A percentile compares a stretch with the other conserved stretches of the same genome.
Evolutionary conservation across 2,797 vertebrate genomes (phyloP).

Genomic region (Sebastes taczanowskii): DNA sequence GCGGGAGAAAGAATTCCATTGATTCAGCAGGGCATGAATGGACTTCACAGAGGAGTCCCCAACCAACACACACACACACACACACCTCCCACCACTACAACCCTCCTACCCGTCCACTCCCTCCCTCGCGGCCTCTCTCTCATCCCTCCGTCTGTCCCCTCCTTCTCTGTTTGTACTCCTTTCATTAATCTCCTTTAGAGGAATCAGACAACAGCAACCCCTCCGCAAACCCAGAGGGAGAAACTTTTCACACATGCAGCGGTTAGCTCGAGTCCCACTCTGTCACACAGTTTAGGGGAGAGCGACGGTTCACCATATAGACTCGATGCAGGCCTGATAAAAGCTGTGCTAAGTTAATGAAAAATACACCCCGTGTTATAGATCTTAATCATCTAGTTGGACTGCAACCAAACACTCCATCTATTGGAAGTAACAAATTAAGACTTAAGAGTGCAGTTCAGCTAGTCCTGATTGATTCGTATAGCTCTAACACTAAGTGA

Average conservation of each 20-base stretch:
- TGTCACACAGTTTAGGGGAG: conserved; percentile 20
- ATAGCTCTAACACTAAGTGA: background rate
- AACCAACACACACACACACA: conserved; percentile 13
- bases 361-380: background rate
- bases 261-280: conserved; percentile 8
- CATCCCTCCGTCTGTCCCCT: conserved; percentile 66
- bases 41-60: conserved; percentile 73
- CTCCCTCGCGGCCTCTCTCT: conserved; percentile 49
- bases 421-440: background rate
- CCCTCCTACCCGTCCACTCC: conserved; percentile 44
- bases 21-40: conserved; percentile 81
- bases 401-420: background rate
- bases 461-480: background rate
- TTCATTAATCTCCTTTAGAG: conserved; percentile 79
- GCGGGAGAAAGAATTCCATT: conserved; percentile 82
- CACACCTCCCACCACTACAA: conserved; percentile 36
- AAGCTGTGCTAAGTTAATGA: background rate
- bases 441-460: background rate
- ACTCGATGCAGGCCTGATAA: background rate
- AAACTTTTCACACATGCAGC: conserved; percentile 48
- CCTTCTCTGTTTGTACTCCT: conserved; percentile 69
- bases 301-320: background rate
- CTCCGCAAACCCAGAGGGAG: conserved; percentile 27
- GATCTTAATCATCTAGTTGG: background rate
- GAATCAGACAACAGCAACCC: conserved; percentile 61